Base-by-base conservation (phyloP, 2,113 vertebrate species). In the Neolamprologus cancellatus region DNA sequence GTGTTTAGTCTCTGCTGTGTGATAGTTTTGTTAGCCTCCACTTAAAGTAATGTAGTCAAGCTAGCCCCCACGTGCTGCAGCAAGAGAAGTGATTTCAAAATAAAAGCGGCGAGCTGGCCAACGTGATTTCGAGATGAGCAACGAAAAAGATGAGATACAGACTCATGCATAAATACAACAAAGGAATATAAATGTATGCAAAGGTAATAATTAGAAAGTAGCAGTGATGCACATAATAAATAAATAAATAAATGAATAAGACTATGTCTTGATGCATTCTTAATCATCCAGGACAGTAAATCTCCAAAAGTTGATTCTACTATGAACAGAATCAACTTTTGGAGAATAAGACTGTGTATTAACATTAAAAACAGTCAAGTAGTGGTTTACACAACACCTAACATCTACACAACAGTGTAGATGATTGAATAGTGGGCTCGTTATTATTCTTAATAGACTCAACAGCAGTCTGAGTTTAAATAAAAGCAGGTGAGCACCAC, bases 401-500 rank as follows among this genome's bases (percentile, higher is more conserved):
- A 32, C 7, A 32, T 3, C 1, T 30, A 30, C 28, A 57, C 55
- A 30, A 17, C 54, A 57, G 55, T 30, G 3, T 57, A 13, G 53
- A 28, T 30, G 55, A 1, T 30, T 0, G 55, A 59, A 30, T 1
- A 9, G 5, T 4, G 5, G 5, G 55, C 14, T 0, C 5, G 2
- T 64, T 64, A 36, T n/a, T 20, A 20, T 20, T 66, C 61, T 13
- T 20, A 36, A 3, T 39, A 41, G 64, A 15, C 36, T 41, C 12
- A 25, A 2, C 12, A 41, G 8, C 8, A 25, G n/a, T 44, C 3
- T 44, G 20, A 71, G 36, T 3, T 71, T 8, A 15, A 69, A 18
- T 11, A 18, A 59, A 18, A 57, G 20, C 53, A 59, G 55, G 14
- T 10, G 14, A 59, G 55, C 55, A 59, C 55, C 14, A 18, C 57